phyloP scores from a whole-genome alignment of 2,888 invertebrate genomes.

The Synergus itoensis region DNA sequence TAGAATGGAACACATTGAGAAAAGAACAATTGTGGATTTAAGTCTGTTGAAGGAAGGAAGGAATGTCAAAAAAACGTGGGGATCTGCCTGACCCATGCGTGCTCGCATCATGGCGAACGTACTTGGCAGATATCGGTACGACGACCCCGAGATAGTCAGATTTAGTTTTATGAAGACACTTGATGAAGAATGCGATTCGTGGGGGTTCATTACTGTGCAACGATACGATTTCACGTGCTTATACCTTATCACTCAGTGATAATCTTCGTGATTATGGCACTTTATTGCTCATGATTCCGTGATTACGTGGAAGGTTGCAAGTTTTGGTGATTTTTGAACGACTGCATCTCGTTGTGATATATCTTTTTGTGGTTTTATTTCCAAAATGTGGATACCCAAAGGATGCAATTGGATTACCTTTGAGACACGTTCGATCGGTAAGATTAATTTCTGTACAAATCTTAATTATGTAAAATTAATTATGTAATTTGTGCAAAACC shows the following conservation, averaged over 20 bases:
- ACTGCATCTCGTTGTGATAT: neutral
- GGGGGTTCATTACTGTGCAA: neutral
- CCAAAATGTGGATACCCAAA: neutral
- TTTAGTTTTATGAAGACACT: neutral
- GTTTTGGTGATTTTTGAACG: neutral
- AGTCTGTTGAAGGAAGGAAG: slow-evolving; percentile 8
- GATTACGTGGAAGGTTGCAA: neutral
- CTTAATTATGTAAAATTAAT: neutral
- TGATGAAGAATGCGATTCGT: neutral
- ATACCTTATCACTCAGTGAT: neutral
- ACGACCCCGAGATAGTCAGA: slow-evolving; percentile 7
- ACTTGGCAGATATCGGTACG: slow-evolving; percentile 26
- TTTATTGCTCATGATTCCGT: neutral
- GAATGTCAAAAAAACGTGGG: slow-evolving; percentile 37
- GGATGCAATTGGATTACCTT: slow-evolving; percentile 33
- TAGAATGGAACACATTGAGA: neutral
- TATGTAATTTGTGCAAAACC: neutral
- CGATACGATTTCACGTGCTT: slow-evolving; percentile 2
- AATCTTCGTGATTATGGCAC: neutral
- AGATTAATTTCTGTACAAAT: slow-evolving; percentile 8
- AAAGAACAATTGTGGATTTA: neutral
- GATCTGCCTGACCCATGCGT: slow-evolving; percentile 37
- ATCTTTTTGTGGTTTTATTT: slow-evolving; percentile 18
- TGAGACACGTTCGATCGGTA: neutral
- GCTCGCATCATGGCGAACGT: slow-evolving; percentile 40